These are phyloP conservation scores for Neogobius melanostomus DNA, from an alignment of 2,113 vertebrate genomes.

Conservation along the genomic window DNA sequence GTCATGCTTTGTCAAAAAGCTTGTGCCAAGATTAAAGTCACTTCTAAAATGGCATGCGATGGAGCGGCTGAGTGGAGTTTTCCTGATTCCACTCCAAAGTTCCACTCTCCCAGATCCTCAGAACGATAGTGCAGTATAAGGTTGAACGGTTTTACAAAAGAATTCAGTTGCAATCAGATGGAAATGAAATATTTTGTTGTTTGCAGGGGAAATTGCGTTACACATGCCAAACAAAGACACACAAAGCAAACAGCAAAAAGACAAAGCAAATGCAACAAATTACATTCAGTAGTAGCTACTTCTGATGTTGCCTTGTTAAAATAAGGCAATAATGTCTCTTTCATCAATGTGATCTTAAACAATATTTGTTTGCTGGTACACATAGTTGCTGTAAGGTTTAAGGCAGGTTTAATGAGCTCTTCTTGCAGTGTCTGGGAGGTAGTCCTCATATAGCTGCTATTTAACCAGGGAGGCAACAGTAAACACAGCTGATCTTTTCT, in stretches of 20 bases:
- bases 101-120: not conserved
- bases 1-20: slow-evolving; percentile 31
- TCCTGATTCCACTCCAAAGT: not conserved
- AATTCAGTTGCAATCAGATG: no score
- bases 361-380: not conserved
- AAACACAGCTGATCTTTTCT: slow-evolving; percentile 41
- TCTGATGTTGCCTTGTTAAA: no score
- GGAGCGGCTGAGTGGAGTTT: slow-evolving; percentile 49
- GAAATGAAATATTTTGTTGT: not conserved
- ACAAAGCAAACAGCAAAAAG: not conserved
- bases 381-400: not conserved
- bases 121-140: not conserved
- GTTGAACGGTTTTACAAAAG: not conserved
- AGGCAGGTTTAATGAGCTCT: not conserved
- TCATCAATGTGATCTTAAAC: not conserved
- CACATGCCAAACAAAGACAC: no score
- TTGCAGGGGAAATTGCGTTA: not conserved
- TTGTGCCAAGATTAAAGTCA: slow-evolving; percentile 44
- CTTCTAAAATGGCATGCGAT: slow-evolving; percentile 40
- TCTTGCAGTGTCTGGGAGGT: slow-evolving; percentile 7
- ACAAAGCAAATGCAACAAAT: not conserved
- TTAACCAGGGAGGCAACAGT: slow-evolving; percentile 44
- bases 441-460: slow-evolving; percentile 16
- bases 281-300: no score
- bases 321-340: no score